Base-by-base conservation (phyloP, 1,140 invertebrate species). In the Drosophila auraria region DNA sequence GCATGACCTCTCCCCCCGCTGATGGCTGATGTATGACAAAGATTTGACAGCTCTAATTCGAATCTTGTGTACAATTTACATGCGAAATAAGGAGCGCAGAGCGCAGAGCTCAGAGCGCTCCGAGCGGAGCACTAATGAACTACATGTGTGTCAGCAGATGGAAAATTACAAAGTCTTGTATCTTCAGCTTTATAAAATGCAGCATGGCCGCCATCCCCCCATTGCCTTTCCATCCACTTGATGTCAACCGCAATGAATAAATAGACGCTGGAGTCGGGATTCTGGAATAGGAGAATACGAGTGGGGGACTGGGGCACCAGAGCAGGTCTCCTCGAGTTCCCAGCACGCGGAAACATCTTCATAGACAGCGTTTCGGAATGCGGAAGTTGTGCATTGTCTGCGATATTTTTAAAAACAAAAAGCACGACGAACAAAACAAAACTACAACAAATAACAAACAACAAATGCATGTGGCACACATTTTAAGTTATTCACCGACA, bases 21-120 rank as follows among this genome's bases (percentile, higher is more conserved):
- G 33, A 30, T 27, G 20, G 44, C 17, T 90, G 82, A 86, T 82
- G 79, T 80, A 90, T 89, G 86, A 86, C 74, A 80, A 70, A 90
- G 82, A 86, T 89, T 90, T 89, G 87, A 89, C 86, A 90, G 86
- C 87, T 77, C 86, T 89, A 89, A 89, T 89, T 89, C 86, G 79
- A 89, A 89, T 89, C 79, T 90, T 82, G 71, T 89, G 86, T 89
- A 86, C 57, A 40, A 79, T 70, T 76, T 61, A 54, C 68, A 70
- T 62, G 76, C 70, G 84, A 70, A 87, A 78, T 89, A 80, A 66
- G 17, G 45, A 71, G 25, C 51, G 59, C n/a, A 50, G 38, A 61
- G 33, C 36, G 36, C 45, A 47, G 38, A 61, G 33, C 36, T 27
- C 45, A 47, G 38, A 64, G 17, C 47, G 50, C 56, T 51, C 51